phyloP scores from a whole-genome alignment of 1,140 invertebrate genomes.

The Agraylea sexmaculata region DNA sequence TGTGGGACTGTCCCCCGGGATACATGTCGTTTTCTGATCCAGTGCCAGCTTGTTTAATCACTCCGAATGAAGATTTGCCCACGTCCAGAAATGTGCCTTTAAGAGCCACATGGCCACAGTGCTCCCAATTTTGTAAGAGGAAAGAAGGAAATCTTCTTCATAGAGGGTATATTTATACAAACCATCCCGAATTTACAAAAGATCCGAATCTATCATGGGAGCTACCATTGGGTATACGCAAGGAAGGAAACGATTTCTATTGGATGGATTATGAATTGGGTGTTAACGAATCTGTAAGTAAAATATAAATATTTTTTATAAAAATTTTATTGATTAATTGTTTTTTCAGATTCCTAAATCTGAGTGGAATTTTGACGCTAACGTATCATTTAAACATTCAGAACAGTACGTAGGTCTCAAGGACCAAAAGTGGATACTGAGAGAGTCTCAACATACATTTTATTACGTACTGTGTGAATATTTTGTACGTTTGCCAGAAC shows the following conservation, averaged over 20 bases:
- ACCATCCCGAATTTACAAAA: slow-evolving; percentile 25
- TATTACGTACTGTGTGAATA: slow-evolving; percentile 34
- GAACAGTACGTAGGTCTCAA: slow-evolving; percentile 24
- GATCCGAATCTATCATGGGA: slow-evolving; percentile 15
- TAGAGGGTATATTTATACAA: slow-evolving; percentile 32
- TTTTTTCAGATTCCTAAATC: slow-evolving; percentile 26
- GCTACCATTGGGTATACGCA: slow-evolving; percentile 30
- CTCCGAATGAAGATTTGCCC: slow-evolving; percentile 18
- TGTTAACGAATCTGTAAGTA: slow-evolving; percentile 16
- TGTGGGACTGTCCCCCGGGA: slow-evolving; percentile 16
- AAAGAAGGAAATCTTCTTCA: slow-evolving; percentile 27
- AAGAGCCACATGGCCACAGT: slow-evolving; percentile 31
- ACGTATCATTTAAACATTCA: slow-evolving; percentile 16
- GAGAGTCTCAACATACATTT: slow-evolving; percentile 30
- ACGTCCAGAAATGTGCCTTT: slow-evolving; percentile 25
- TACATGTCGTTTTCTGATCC: slow-evolving; percentile 29
- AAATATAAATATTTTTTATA: slow-evolving; percentile 1
- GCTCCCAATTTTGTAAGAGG: slow-evolving; percentile 27
- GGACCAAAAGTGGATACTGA: slow-evolving; percentile 26
- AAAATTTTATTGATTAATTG: slow-evolving; percentile 6
- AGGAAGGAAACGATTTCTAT: slow-evolving; percentile 22
- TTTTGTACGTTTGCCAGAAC: slow-evolving; percentile 19
- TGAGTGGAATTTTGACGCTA: slow-evolving; percentile 28
- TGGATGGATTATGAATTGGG: slow-evolving; percentile 4
- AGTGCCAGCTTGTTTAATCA: slow-evolving; percentile 25